Evolutionary conservation across 2,797 vertebrate genomes (phyloP).

Genomic region (Cirrhinus mrigala): DNA sequence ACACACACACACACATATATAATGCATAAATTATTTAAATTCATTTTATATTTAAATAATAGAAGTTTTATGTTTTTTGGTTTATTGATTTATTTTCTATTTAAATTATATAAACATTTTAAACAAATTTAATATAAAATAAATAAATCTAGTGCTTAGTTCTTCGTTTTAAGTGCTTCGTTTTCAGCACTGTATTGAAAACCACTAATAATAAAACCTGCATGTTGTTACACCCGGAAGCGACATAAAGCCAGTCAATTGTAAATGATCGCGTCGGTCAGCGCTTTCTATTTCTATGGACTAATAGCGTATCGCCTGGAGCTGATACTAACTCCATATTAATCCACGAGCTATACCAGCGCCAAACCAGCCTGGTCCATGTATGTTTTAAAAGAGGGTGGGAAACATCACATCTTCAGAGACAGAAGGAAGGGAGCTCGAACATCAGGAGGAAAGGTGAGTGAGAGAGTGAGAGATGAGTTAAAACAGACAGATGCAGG

Average conservation of each 20-base stretch:
- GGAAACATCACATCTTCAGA: background rate
- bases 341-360: background rate
- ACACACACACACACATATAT: too few relatives aligned
- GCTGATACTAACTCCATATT: background rate
- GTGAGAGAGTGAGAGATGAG: background rate
- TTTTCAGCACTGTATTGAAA: background rate
- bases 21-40: too few relatives aligned
- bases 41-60: too few relatives aligned
- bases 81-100: too few relatives aligned
- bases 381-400: background rate
- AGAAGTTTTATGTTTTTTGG: too few relatives aligned
- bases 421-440: background rate
- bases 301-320: background rate
- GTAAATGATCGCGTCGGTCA: background rate
- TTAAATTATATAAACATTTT: too few relatives aligned
- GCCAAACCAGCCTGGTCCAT: background rate
- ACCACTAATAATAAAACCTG: background rate
- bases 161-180: background rate
- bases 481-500: slow-evolving; percentile 21
- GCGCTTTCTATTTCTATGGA: background rate
- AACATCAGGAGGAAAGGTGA: background rate
- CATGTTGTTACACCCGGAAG: background rate
- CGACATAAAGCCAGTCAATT: background rate
- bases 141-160: background rate
- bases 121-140: background rate